These are phyloP conservation scores for Coreius guichenoti DNA, from an alignment of 2,797 vertebrate genomes.

Conservation along the genomic window DNA sequence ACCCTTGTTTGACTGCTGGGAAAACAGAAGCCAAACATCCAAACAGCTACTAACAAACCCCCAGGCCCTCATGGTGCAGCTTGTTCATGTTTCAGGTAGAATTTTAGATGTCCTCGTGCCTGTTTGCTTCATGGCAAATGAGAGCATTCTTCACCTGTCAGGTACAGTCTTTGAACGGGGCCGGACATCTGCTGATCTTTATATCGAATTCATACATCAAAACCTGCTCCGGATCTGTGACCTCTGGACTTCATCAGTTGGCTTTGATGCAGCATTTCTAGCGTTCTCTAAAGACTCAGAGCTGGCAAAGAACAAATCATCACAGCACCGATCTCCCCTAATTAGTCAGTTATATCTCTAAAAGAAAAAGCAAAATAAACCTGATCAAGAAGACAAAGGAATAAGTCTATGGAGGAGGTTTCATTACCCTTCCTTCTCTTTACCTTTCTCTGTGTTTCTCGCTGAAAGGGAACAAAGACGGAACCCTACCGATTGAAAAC, in stretches of 20 bases:
- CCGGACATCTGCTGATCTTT: slow-evolving; percentile 72
- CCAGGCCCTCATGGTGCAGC: slow-evolving; percentile 42
- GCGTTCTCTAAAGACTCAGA: slow-evolving; percentile 70
- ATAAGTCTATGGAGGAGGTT: slow-evolving; percentile 89
- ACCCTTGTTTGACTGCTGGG: slow-evolving; percentile 36
- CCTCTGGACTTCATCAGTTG: slow-evolving; percentile 69
- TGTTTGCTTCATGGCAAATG: slow-evolving; percentile 59
- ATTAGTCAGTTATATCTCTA: slow-evolving; percentile 79
- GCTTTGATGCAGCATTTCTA: slow-evolving; percentile 75
- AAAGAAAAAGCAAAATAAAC: slow-evolving; percentile 67
- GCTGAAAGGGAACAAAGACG: slow-evolving; percentile 96
- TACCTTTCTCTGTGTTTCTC: slow-evolving; percentile 93
- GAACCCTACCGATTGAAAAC: slow-evolving; percentile 96
- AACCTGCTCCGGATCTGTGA: slow-evolving; percentile 69
- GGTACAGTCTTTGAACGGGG: slow-evolving; percentile 66
- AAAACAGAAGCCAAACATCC: slow-evolving; percentile 49
- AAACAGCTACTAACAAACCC: slow-evolving; percentile 30
- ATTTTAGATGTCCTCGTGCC: slow-evolving; percentile 62
- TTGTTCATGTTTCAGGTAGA: slow-evolving; percentile 66
- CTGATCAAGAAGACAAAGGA: slow-evolving; percentile 84
- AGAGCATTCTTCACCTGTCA: slow-evolving; percentile 66
- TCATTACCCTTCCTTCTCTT: slow-evolving; percentile 90
- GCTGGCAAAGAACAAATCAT: slow-evolving; percentile 63
- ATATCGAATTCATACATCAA: slow-evolving; percentile 75
- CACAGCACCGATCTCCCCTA: slow-evolving; percentile 76